A percentile compares a stretch with the other conserved stretches of the same genome.
Evolutionary conservation across 1,140 invertebrate genomes (phyloP).

Genomic region (Subanguina moxae): DNA sequence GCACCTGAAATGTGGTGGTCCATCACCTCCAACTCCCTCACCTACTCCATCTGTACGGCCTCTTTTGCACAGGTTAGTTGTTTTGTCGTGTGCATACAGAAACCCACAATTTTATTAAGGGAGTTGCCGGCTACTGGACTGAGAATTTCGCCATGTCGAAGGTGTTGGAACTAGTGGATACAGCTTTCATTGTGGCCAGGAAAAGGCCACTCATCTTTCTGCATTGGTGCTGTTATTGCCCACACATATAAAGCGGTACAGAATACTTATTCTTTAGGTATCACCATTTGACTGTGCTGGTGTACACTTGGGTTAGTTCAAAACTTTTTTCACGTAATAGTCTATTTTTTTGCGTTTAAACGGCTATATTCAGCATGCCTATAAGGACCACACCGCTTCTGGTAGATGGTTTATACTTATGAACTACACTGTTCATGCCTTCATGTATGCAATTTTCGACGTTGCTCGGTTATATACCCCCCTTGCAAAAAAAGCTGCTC

Average conservation of each 20-base stretch:
- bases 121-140: conserved; percentile 88
- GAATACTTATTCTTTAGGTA: conserved; percentile 70
- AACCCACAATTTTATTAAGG: conserved; percentile 39
- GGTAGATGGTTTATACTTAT: conserved; percentile 98
- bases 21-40: conserved; percentile 51
- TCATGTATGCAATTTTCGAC: conserved; percentile 22
- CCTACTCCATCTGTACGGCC: conserved; percentile 58
- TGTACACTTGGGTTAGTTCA: conserved; percentile 80
- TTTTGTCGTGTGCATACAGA: too few species aligned
- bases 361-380: conserved; percentile 69
- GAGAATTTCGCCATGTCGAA: conserved; percentile 59
- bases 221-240: conserved; percentile 42
- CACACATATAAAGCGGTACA: conserved; percentile 80
- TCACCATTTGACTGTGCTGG: conserved; percentile 71
- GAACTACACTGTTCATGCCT: conserved; percentile 81
- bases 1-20: conserved; percentile 56
- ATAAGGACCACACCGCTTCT: conserved; percentile 88
- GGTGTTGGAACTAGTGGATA: conserved; percentile 64
- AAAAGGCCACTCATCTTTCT: conserved; percentile 57
- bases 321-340: neutral
- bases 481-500: too few species aligned
- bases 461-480: too few species aligned
- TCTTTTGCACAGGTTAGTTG: conserved; percentile 69
- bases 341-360: neutral
- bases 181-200: conserved; percentile 56